Evolutionary conservation across 64 coral and sea anemone genomes (phyloP).

Genomic region (Pocillopora damicornis): DNA sequence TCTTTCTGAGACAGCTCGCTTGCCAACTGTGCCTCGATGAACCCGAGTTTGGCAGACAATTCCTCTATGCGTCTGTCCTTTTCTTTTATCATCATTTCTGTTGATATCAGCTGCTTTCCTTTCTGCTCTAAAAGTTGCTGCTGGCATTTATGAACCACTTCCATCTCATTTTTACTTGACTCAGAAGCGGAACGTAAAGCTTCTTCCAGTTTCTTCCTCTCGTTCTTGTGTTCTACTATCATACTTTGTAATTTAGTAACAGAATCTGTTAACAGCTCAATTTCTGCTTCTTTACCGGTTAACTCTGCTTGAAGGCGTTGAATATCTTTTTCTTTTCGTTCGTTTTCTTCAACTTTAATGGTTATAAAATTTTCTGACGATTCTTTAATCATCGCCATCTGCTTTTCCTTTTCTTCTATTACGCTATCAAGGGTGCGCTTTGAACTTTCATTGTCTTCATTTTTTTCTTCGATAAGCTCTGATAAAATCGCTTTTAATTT

Average conservation of each 20-base stretch:
- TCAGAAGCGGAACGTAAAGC: not conserved
- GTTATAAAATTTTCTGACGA: slow-evolving; percentile 13
- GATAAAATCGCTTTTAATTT: slow-evolving; percentile 13
- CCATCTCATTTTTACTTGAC: not conserved
- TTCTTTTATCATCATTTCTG: not conserved
- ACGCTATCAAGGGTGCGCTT: slow-evolving; percentile 17
- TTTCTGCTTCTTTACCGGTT: not conserved
- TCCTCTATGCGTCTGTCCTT: slow-evolving; percentile 11
- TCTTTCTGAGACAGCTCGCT: not conserved
- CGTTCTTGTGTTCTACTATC: not conserved
- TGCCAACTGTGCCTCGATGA: slow-evolving; percentile 10
- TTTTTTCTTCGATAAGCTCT: slow-evolving; percentile 16
- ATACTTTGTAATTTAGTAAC: not conserved
- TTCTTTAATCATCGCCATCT: slow-evolving; percentile 40
- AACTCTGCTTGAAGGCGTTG: not conserved
- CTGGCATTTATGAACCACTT: not conserved
- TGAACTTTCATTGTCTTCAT: slow-evolving; percentile 28
- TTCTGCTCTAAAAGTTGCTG: slow-evolving; percentile 23
- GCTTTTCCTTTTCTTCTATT: slow-evolving; percentile 38
- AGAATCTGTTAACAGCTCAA: not conserved
- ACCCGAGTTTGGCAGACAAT: slow-evolving; percentile 6
- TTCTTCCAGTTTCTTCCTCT: not conserved
- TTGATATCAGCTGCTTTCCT: slow-evolving; percentile 4
- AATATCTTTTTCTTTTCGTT: slow-evolving; percentile 19
- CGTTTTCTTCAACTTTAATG: slow-evolving; percentile 27